Evolutionary conservation across 2,797 vertebrate genomes (phyloP).

Genomic region (Limnodromus scolopaceus): DNA sequence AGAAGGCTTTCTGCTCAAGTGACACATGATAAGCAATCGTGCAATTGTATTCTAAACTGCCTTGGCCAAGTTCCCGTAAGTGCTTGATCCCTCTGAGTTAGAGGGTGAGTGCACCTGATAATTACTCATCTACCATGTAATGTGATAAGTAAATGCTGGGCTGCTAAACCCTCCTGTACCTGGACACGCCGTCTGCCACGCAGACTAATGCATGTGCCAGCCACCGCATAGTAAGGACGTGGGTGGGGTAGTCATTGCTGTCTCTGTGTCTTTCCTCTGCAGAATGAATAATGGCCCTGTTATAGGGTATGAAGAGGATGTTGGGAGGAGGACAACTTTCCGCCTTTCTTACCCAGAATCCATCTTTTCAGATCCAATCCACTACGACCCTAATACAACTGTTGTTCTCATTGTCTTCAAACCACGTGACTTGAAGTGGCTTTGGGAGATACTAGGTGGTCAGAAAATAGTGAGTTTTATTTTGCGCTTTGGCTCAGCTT

Average conservation of each 20-base stretch:
- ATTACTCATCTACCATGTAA: not conserved
- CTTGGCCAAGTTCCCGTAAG: not conserved
- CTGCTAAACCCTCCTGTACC: not conserved
- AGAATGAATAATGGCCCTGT: slow-evolving; percentile 85
- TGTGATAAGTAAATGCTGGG: not conserved
- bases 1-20: not conserved
- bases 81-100: not conserved
- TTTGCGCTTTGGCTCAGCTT: not conserved
- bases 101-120: not conserved
- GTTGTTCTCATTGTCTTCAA: slow-evolving; percentile 79
- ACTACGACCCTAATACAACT: slow-evolving; percentile 79
- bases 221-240: fast-evolving
- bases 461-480: slow-evolving; percentile 76
- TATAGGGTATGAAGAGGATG: slow-evolving; percentile 82
- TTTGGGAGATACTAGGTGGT: slow-evolving; percentile 74
- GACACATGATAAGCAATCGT: not conserved
- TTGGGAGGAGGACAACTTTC: slow-evolving; percentile 83
- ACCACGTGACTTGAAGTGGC: slow-evolving; percentile 79
- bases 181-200: not conserved
- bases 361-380: slow-evolving; percentile 77
- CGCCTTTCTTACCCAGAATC: slow-evolving; percentile 85
- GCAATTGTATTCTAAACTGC: not conserved
- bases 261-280: slow-evolving; percentile 31
- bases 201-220: not conserved
- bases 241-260: not conserved